Evolutionary conservation across 1,140 invertebrate genomes (phyloP).

Genomic region (Heliconius congener): DNA sequence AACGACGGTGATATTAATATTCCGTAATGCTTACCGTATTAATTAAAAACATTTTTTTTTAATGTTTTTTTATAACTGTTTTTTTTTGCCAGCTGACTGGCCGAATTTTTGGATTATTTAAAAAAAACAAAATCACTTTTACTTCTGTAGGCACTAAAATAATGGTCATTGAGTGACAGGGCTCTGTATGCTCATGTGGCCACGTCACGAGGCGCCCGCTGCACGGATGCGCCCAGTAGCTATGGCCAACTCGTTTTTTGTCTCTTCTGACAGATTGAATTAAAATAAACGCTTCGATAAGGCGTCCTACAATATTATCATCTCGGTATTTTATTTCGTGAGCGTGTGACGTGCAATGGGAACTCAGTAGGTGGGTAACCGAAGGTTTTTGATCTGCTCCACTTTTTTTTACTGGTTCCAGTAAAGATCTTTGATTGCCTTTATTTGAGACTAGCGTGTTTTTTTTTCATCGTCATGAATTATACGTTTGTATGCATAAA

Average conservation of each 20-base stretch:
- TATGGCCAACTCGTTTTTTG: conserved; percentile 69
- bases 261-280: conserved; percentile 79
- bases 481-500: not conserved
- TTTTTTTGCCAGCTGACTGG: too few species aligned
- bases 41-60: too few species aligned
- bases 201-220: conserved; percentile 64
- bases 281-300: conserved; percentile 80
- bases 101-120: too few species aligned
- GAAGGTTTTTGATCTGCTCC: conserved; percentile 55
- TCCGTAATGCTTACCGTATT: too few species aligned
- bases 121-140: not conserved
- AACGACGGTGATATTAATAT: too few species aligned
- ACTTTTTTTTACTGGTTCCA: conserved; percentile 54
- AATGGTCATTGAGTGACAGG: conserved; percentile 47
- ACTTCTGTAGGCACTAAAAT: conserved; percentile 17
- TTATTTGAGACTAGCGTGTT: not conserved
- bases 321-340: conserved; percentile 77
- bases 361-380: conserved; percentile 71
- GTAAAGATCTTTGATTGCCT: conserved; percentile 47
- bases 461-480: not conserved
- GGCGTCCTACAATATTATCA: conserved; percentile 74
- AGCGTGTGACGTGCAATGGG: conserved; percentile 65
- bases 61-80: too few species aligned
- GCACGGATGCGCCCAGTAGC: conserved; percentile 64
- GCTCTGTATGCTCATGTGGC: conserved; percentile 51